Evolutionary conservation across 2,113 vertebrate species (phyloP).

Genomic region (Gracilinanus agilis): DNA sequence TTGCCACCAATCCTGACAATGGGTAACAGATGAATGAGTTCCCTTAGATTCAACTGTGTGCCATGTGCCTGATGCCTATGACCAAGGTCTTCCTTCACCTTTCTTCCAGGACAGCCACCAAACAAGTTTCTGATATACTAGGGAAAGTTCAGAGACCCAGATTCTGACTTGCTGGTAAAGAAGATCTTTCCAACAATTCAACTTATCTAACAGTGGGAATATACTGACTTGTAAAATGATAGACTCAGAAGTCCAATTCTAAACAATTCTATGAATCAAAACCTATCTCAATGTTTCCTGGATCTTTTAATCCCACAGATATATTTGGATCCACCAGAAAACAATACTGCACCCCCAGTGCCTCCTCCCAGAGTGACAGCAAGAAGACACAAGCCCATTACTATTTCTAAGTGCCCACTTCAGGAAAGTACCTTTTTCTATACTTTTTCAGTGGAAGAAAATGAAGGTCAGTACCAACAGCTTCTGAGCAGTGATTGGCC

Average conservation of each 20-base stretch:
- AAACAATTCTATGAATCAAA: background rate
- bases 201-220: background rate
- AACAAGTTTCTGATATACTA: background rate
- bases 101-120: background rate
- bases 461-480: slow-evolving; percentile 88
- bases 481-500: background rate
- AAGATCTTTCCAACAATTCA: background rate
- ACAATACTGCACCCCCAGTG: slow-evolving; percentile 89
- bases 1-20: background rate
- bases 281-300: slow-evolving; percentile 46
- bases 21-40: background rate
- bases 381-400: slow-evolving; percentile 96
- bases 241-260: background rate
- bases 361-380: slow-evolving; percentile 93
- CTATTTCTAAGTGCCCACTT: slow-evolving; percentile 96
- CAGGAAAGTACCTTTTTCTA: slow-evolving; percentile 88
- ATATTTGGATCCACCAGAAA: slow-evolving; percentile 92
- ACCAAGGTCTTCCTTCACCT: background rate
- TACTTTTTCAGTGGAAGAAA: slow-evolving; percentile 82
- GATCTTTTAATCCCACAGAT: slow-evolving; percentile 86
- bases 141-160: background rate
- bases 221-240: background rate
- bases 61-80: background rate
- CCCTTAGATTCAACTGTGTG: background rate
- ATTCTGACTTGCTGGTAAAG: background rate